Base-by-base conservation (phyloP, 2,113 vertebrate species). In the Poeciliopsis turrubarensis region DNA sequence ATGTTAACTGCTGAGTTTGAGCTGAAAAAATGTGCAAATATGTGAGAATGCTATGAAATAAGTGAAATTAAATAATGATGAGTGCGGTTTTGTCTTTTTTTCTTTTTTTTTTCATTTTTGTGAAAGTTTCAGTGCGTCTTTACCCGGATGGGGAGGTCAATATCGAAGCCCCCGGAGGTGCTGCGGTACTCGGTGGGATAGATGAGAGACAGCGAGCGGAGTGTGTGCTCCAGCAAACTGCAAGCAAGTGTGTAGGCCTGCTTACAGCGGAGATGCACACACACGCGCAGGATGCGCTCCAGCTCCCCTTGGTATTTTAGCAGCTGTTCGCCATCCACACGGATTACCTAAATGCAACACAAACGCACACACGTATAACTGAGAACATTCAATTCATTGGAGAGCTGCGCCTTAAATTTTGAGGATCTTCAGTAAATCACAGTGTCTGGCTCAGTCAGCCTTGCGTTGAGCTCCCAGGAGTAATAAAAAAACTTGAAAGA, bases 171-270 rank as follows among this genome's bases (percentile, higher is more conserved):
- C 54, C 97, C 96, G 26, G 97, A 94, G 78, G 99, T 94, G 92
- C 97, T 99, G 96, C 96, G 96, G 95, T 98, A 98, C 84, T 99
- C 98, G 26, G 95, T 98, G 90, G 98, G 97, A 92, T 98, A 99
- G 89, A 96, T 97, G 83, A 98, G 97, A 37, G 96, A 97, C 77
- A 96, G 95, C 73, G 97, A 98, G 72, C 96, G 96, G 79, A 99
- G 96, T 74, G 97, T 95, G 89, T 99, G 97, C 85, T 99, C 96
- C 89, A 99, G 91, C 82, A 99, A 95, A 92, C 95, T 96, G 93
- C 97, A 97, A 91, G 97, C 96, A 82, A 99, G 94, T 68, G 95
- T 96, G 95, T 99, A 99, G 72, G 97, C 97, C 88, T 92, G 96
- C 92, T 98, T 99, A 89, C 96, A 97, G 89, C 95, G 96, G 90